Base-by-base conservation (phyloP, 2,113 vertebrate genomes). In the Mobula hypostoma region DNA sequence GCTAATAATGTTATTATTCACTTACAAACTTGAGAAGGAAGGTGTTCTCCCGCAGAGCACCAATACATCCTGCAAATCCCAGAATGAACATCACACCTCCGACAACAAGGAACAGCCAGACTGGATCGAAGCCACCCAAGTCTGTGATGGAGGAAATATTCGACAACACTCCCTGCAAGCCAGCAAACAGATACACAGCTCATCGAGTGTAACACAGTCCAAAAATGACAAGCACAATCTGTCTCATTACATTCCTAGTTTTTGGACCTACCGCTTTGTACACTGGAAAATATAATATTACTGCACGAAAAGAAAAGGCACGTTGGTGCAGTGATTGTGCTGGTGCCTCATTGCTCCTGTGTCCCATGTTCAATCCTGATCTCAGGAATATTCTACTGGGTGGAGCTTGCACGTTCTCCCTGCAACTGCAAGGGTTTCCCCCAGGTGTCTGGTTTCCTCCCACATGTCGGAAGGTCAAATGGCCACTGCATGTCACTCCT, bases 141-240 rank as follows among this genome's bases (percentile, higher is more conserved):
- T 99, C 98, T 0, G 99, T 99, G 96, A 99, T 99, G 95, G 98
- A 99, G 0, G 98, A 99, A 96, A 99, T 99, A 96, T 99, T 99
- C 95, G 99, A 99, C 63, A 99, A 97, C 94, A 99, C 99, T 14
- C 99, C 99, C 99, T 99, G 90, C 19, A 94, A 94, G 94, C 94
- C 90, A 0, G 94, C 94, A 95, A 72, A 95, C 40, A 95, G 94
- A 48, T 27, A 92, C 63, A 72, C 29, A 68, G 14, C 63, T 91
- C n/a, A 70, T 7, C 66, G 7, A 70, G 36, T 5, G 9, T 72
- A 40, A 32, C 36, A 72, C 4, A 40, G 21, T 72, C n/a, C 19
- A 92, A 92, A 70, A 92, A 61, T 12, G 5, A 66, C 63, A 32
- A 68, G 5, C n/a, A 14, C 29, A 68, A 90, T 19, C 85, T 66